Conservation (phyloP, 37 sponge, comb jelly and placozoan genomes). For the Corticium candelabrum region DNA sequence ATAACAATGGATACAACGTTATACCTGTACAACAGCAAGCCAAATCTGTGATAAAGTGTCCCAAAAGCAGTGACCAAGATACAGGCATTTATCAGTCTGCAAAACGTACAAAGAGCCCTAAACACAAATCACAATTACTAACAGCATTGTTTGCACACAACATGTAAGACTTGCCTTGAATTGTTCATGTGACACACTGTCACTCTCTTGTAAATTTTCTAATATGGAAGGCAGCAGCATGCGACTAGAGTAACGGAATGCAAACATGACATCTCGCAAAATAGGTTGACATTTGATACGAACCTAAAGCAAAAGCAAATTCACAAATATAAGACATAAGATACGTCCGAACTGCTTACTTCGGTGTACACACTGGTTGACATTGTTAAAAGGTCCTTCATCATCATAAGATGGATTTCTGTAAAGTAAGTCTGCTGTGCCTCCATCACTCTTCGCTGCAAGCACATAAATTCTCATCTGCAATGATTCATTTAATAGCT, state of each 20-base stretch:
- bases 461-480: no score
- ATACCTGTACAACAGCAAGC: constrained; percentile 38
- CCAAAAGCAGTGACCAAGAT: constrained; percentile 22
- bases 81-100: constrained; percentile 13
- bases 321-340: neutral
- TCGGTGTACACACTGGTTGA: neutral
- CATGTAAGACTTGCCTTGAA: constrained; percentile 54
- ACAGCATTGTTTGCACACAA: neutral
- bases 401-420: neutral
- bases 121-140: neutral
- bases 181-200: constrained; percentile 45
- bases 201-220: constrained; percentile 16
- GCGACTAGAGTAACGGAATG: constrained; percentile 32
- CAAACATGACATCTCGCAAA: constrained; percentile 14
- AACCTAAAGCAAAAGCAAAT: constrained; percentile 20
- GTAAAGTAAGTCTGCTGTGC: neutral
- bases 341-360: neutral
- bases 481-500: no score
- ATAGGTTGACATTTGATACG: constrained; percentile 38
- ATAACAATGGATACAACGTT: no score
- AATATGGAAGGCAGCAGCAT: constrained; percentile 29
- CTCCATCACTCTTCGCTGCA: no score
- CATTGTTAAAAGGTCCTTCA: neutral
- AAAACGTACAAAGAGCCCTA: constrained; percentile 65
- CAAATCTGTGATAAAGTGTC: constrained; percentile 10